Conservation (phyloP, 2,888 invertebrate genomes). For the Apamea epomidion region DNA sequence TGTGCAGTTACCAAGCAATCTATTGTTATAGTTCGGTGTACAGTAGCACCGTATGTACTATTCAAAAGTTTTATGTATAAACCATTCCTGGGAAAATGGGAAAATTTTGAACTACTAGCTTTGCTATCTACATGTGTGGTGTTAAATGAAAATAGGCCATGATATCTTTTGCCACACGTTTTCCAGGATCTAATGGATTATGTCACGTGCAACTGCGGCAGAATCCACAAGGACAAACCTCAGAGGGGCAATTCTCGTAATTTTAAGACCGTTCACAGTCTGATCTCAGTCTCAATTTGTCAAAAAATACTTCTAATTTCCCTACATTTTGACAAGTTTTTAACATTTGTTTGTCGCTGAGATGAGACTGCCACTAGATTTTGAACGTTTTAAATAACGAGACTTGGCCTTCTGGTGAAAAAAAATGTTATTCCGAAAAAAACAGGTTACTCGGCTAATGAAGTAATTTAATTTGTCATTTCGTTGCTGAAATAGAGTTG, state of each 20-base stretch:
- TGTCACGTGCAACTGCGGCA: conserved; percentile 3
- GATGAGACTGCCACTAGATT: too few relatives aligned
- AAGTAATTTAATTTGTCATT: conserved; percentile 17
- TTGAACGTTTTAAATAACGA: too few relatives aligned
- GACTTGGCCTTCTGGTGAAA: background rate
- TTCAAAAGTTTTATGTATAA: conserved; percentile 49
- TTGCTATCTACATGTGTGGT: conserved; percentile 22
- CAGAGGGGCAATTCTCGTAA: background rate
- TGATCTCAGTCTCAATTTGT: too few relatives aligned
- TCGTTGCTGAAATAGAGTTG: background rate
- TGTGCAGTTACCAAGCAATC: conserved; percentile 39
- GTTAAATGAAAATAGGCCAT: conserved; percentile 7
- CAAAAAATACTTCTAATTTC: too few relatives aligned
- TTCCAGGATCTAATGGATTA: conserved; percentile 17
- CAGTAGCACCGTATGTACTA: conserved; percentile 41
- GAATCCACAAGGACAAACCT: background rate
- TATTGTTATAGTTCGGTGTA: conserved; percentile 52
- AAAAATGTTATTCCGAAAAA: conserved; percentile 4
- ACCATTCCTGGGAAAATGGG: conserved; percentile 30
- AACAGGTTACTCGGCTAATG: conserved; percentile 9
- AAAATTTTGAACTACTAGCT: conserved; percentile 20
- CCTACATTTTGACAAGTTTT: too few relatives aligned
- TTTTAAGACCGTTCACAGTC: too few relatives aligned
- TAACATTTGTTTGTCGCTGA: too few relatives aligned
- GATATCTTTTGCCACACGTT: conserved; percentile 1